Evolutionary conservation across 2,888 invertebrate species (phyloP).

Genomic region (Volucella inflata): DNA sequence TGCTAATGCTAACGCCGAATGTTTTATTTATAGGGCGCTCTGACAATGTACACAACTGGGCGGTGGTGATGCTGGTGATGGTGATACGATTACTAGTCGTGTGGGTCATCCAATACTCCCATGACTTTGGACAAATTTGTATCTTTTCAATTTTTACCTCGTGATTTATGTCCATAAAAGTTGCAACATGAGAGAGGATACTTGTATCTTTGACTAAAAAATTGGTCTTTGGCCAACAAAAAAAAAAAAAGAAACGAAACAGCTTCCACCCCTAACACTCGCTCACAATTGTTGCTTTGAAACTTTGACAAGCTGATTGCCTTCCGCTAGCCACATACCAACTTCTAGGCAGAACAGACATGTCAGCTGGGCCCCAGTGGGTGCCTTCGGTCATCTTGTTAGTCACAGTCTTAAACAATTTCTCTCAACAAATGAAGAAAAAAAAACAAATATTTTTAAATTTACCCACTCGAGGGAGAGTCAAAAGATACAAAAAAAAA

Average conservation of each 20-base stretch:
- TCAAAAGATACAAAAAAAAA: not conserved
- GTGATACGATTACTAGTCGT: slow-evolving; percentile 14
- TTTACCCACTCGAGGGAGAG: slow-evolving; percentile 25
- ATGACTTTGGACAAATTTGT: slow-evolving; percentile 60
- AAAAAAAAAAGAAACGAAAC: slow-evolving; percentile 18
- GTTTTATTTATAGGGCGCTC: slow-evolving; percentile 72
- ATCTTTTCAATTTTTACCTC: slow-evolving; percentile 29
- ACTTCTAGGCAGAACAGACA: slow-evolving; percentile 39
- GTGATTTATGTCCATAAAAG: slow-evolving; percentile 60
- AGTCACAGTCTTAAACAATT: slow-evolving; percentile 47
- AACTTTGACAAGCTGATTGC: slow-evolving; percentile 54
- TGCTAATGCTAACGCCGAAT: slow-evolving; percentile 51
- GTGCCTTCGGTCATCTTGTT: slow-evolving; percentile 70
- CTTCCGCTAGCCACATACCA: slow-evolving; percentile 17
- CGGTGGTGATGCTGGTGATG: not conserved
- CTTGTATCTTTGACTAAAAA: slow-evolving; percentile 51
- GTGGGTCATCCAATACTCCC: slow-evolving; percentile 55
- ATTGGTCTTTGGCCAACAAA: slow-evolving; percentile 59
- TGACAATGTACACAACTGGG: slow-evolving; percentile 8
- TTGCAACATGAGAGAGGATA: slow-evolving; percentile 67
- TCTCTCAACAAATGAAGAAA: slow-evolving; percentile 9
- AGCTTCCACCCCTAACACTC: slow-evolving; percentile 61
- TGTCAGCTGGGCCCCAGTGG: slow-evolving; percentile 67
- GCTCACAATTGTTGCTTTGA: slow-evolving; percentile 52
- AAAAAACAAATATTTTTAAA: slow-evolving; percentile 50